Base-by-base conservation (phyloP, 1,140 invertebrate species). In the Drosophila funebris region DNA sequence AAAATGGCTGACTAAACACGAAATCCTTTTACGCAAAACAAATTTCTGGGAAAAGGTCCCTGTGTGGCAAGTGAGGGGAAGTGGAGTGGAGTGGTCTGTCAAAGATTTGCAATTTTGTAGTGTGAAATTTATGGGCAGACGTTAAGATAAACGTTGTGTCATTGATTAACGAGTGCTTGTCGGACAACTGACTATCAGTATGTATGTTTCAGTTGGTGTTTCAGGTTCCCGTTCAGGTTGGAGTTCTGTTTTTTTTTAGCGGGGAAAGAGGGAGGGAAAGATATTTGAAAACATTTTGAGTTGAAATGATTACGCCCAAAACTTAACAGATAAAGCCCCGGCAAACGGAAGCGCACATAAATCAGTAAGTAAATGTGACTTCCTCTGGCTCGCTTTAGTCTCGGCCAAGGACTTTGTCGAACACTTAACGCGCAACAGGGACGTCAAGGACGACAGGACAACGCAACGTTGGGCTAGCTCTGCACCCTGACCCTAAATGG, bases 301-400 rank as follows among this genome's bases (percentile, higher is more conserved):
- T 87, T 75, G 72, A 83, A 87, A 87, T 87, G 83, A 87, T 87
- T 87, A 88, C 83, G 83, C 79, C 83, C 66, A 89, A 83, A 89
- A 88, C 68, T 87, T 80, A 89, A 79, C 78, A 87, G 83, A 87
- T 87, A 88, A 87, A 87, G 56, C 68, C 64, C 71, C 46, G 66
- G 73, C 70, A 71, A 80, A 76, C 63, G 83, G 79, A 83, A 79
- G 78, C 71, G 72, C 73, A 63, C 83, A 88, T 87, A 87, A 87
- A 87, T 88, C 83, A 87, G 84, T 88, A 83, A 73, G 76, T 71
- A 88, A 87, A 88, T 88, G 83, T 76, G 76, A 89, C 76, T 83
- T 73, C 56, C 75, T 33, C 48, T 66, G 31, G 58, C 39, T 39
- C 44, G 44, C 36, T 63, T 39, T 46, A 33, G 50, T 36, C 22